Conservation (phyloP, 2,888 invertebrate genomes). For the Aphelenchoides bicaudatus region DNA sequence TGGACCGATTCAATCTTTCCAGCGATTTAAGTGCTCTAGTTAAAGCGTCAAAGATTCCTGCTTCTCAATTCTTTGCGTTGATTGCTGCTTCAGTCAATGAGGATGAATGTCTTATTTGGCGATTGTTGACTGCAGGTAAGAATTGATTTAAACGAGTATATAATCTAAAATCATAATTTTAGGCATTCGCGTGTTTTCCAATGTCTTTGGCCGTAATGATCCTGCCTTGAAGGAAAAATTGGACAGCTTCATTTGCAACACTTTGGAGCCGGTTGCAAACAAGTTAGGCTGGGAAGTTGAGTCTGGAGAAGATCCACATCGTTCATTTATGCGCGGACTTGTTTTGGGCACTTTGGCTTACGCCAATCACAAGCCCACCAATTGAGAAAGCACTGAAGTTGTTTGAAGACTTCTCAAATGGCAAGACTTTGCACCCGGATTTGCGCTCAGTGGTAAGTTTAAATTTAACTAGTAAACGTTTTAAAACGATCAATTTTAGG, state of each 20-base stretch:
- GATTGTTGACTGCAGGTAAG: constrained; percentile 69
- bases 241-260: constrained; percentile 42
- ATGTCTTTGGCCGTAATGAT: constrained; percentile 36
- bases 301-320: constrained; percentile 36
- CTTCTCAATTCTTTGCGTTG: constrained; percentile 76
- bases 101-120: constrained; percentile 91
- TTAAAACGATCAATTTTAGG: no score
- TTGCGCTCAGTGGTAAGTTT: constrained; percentile 40
- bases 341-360: constrained; percentile 44
- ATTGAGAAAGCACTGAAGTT: constrained; percentile 35
- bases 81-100: constrained; percentile 75
- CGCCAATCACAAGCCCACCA: constrained; percentile 46
- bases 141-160: no score
- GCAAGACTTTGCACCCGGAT: constrained; percentile 43
- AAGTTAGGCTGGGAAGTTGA: constrained; percentile 48
- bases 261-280: constrained; percentile 41
- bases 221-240: constrained; percentile 31
- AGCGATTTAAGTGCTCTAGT: constrained; percentile 87
- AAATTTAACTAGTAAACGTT: no score
- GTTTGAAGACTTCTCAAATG: constrained; percentile 43
- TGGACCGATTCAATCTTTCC: constrained; percentile 82
- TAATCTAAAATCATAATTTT: no score
- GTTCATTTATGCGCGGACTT: constrained; percentile 25
- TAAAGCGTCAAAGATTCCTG: constrained; percentile 76
- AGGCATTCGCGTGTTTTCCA: constrained; percentile 33